phyloP scores from a whole-genome alignment of 2,797 vertebrate genomes.

The Amphiprion clarkii region DNA sequence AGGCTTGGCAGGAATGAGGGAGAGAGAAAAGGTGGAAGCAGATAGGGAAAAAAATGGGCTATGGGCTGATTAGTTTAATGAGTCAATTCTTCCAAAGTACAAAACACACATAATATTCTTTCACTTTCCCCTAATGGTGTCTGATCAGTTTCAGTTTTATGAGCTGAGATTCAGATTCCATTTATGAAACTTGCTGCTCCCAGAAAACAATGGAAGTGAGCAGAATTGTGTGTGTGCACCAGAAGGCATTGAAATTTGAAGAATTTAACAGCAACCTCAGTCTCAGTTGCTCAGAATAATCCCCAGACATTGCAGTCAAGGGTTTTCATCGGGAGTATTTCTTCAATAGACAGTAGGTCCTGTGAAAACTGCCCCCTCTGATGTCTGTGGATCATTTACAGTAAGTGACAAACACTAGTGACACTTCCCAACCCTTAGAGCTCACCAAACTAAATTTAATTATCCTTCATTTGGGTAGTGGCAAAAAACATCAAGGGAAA shows the following conservation, averaged over 20 bases:
- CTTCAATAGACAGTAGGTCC: background rate
- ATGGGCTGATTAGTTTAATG: constrained; percentile 32
- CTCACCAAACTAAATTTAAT: background rate
- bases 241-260: background rate
- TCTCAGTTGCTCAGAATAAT: background rate
- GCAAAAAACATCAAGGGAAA: background rate
- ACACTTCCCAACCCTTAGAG: background rate
- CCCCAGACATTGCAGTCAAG: background rate
- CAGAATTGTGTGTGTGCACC: background rate
- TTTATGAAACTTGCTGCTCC: background rate
- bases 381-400: background rate
- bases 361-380: background rate
- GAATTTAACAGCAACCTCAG: background rate
- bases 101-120: background rate
- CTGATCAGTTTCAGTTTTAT: constrained; percentile 5
- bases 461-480: background rate
- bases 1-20: constrained; percentile 36
- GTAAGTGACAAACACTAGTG: constrained; percentile 3
- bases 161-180: background rate
- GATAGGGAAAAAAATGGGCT: constrained; percentile 19
- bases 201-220: constrained; percentile 6
- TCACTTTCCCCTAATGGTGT: background rate
- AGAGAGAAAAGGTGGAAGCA: constrained; percentile 15
- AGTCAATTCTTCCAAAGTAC: constrained; percentile 14
- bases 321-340: too few relatives aligned